phyloP scores from a whole-genome alignment of 2,888 invertebrate genomes.

The Synanthedon vespiformis region DNA sequence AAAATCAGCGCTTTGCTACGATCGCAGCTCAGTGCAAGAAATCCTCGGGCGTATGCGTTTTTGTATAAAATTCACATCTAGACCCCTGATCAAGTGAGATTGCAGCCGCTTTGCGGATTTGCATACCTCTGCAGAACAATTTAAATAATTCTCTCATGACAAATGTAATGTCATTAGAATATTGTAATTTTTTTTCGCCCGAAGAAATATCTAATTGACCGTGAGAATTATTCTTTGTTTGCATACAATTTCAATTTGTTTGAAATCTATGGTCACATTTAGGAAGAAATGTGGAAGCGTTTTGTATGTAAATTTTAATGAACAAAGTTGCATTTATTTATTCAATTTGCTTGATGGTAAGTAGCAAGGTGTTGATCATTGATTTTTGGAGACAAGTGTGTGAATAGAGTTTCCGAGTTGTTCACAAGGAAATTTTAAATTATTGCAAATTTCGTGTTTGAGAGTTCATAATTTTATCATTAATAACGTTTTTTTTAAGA shows the following conservation, averaged over 20 bases:
- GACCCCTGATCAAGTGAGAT: constrained; percentile 47
- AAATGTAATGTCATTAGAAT: constrained; percentile 43
- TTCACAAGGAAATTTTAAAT: constrained; percentile 30
- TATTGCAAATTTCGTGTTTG: constrained; percentile 1
- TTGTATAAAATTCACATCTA: constrained; percentile 63
- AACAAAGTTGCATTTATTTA: constrained; percentile 14
- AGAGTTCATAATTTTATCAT: background rate
- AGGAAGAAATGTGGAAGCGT: constrained; percentile 10
- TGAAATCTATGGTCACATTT: constrained; percentile 7
- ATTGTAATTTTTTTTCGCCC: constrained; percentile 32
- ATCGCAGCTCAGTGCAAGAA: constrained; percentile 17
- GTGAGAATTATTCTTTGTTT: constrained; percentile 34
- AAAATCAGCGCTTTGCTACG: background rate
- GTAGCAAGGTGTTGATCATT: constrained; percentile 4
- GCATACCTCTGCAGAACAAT: constrained; percentile 46
- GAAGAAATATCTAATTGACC: constrained; percentile 48
- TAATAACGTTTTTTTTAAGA: too few relatives aligned
- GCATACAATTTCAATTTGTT: constrained; percentile 18
- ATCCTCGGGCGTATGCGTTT: constrained; percentile 36
- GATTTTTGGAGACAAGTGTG: constrained; percentile 32
- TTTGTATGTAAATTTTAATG: constrained; percentile 18
- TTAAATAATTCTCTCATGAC: constrained; percentile 59
- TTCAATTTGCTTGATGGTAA: constrained; percentile 23
- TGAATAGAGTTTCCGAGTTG: constrained; percentile 28
- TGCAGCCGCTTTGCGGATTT: constrained; percentile 36